Evolutionary conservation across 2,888 invertebrate genomes (phyloP), one percentile per base, ranked within the genome.

Genomic region (Glyphotaelius pellucidus): DNA sequence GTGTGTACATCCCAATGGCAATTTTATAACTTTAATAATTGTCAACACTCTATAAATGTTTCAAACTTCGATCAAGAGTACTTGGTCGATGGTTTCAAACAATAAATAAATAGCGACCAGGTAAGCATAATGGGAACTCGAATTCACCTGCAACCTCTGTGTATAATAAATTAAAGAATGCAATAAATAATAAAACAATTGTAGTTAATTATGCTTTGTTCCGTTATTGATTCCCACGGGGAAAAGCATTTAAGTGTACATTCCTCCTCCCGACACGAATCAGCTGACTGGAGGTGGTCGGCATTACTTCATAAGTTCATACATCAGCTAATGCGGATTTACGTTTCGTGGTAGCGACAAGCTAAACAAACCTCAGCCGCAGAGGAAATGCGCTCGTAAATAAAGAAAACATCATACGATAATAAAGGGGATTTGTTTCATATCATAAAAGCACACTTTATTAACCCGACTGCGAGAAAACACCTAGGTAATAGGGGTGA

Each of bases 341-440:
- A 83, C 38, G 32, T 83, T 83, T 83, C 7, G 83, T 35, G 83
- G 83, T 83, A 35, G 83, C 83, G 25, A 32, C 35, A 32, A 83
- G 35, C 83, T 35, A 67, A 67, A 30, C 81, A 83, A 38, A 83
- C 83, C 83, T 83, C 83, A n/a, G 35, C 83, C 83, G 35, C 25
- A 32, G 83, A 83, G 35, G 35, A 83, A 83, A 83, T 32, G 83
- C 83, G 35, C 83, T 83, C 83, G 35, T 83, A 83, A 83, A 83
- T 83, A 83, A 83, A 83, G 32, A 83, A 83, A 38, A 83, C 83
- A 38, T 83, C 15, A 35, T 15, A 83, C 14, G 83, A 83, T 32
- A 83, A 32, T 83, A 83, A 35, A 83, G 9, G 35, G 7, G 15
- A 35, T 83, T n/a, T 83, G 83, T 19, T 83, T 35, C 32, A 14